Conservation (phyloP, 2,888 invertebrate species). For the Dynastes hyllus region DNA sequence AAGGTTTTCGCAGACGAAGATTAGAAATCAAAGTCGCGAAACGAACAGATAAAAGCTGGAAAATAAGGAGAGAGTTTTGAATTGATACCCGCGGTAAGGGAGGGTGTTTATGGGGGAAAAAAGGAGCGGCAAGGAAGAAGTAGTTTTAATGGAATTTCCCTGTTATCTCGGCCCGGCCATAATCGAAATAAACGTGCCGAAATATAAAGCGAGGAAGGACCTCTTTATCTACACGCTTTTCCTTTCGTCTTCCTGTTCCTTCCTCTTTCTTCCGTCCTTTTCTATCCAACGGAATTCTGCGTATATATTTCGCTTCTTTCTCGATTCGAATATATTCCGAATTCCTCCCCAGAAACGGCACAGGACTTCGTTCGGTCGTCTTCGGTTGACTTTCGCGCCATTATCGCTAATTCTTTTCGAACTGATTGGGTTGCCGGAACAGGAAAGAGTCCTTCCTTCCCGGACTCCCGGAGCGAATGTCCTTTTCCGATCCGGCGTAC, state of each 20-base stretch:
- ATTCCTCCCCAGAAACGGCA: conserved; percentile 36
- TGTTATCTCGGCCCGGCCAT: conserved; percentile 39
- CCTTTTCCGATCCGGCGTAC: conserved; percentile 66
- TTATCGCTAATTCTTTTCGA: conserved; percentile 55
- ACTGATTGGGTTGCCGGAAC: conserved; percentile 69
- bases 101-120: conserved; percentile 5
- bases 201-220: conserved; percentile 52
- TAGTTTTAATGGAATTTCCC: conserved; percentile 49
- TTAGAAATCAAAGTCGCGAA: not conserved
- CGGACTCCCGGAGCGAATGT: conserved; percentile 71
- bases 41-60: not conserved
- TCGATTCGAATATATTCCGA: not conserved
- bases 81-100: conserved; percentile 13
- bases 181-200: conserved; percentile 6
- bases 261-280: conserved; percentile 61
- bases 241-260: conserved; percentile 67
- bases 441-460: conserved; percentile 71
- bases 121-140: too few species aligned
- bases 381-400: conserved; percentile 33
- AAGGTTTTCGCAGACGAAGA: not conserved
- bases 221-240: conserved; percentile 58
- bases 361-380: conserved; percentile 8
- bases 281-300: conserved; percentile 7
- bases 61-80: not conserved
- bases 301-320: not conserved